Percentiles rank a stretch among this genome's conserved stretches.
Conservation (phyloP, 1,140 invertebrate genomes). For the Lordiphosa collinella region DNA sequence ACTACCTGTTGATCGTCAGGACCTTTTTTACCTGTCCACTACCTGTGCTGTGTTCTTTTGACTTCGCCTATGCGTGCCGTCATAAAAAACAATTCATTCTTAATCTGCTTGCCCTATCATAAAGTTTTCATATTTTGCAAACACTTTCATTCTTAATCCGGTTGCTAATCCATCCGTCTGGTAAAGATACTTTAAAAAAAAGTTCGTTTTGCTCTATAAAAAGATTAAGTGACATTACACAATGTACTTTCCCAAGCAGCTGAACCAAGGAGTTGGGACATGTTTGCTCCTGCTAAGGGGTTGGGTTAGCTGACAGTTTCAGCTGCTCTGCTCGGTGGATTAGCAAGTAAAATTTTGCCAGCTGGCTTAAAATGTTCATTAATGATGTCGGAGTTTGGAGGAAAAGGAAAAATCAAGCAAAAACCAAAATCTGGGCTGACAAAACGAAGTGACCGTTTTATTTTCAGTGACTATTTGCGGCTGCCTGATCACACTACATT, state of each 20-base stretch:
- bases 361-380: constrained; percentile 28
- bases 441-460: too few relatives aligned
- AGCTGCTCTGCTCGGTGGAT: constrained; percentile 11
- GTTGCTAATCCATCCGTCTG: constrained; percentile 50
- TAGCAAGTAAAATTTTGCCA: constrained; percentile 1
- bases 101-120: constrained; percentile 50
- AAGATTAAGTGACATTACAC: constrained; percentile 61
- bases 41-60: constrained; percentile 31
- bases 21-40: constrained; percentile 16
- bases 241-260: constrained; percentile 70
- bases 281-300: constrained; percentile 4
- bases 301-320: too few relatives aligned
- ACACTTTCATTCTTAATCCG: constrained; percentile 76
- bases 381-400: constrained; percentile 15
- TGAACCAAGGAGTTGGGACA: constrained; percentile 16
- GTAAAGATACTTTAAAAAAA: constrained; percentile 26
- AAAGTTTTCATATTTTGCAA: constrained; percentile 66
- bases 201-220: constrained; percentile 40
- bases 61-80: constrained; percentile 36
- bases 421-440: too few relatives aligned
- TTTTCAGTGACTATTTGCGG: too few relatives aligned
- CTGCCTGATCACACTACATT: too few relatives aligned
- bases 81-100: constrained; percentile 77
- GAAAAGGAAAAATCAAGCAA: background rate
- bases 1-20: constrained; percentile 27